These are phyloP conservation scores for Peucedramus taeniatus DNA, from an alignment of 2,113 vertebrate species.

Conservation along the genomic window DNA sequence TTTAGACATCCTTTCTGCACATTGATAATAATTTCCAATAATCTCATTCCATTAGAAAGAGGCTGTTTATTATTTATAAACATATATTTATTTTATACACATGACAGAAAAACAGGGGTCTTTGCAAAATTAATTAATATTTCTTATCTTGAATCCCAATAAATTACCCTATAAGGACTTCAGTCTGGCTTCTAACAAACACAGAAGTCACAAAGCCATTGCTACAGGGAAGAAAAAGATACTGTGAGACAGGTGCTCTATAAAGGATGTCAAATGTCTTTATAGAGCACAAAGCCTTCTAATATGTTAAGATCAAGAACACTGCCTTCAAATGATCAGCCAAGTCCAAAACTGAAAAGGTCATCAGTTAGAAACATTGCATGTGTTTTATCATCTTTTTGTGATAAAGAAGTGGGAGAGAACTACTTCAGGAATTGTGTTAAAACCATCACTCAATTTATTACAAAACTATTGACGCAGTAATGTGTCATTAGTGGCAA, in stretches of 20 bases:
- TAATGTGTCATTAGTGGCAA: conserved; percentile 20
- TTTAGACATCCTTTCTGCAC: background rate
- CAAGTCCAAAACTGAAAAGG: background rate
- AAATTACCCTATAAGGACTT: background rate
- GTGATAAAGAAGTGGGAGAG: background rate
- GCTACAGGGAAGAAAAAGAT: background rate
- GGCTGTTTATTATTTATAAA: background rate
- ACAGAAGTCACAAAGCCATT: background rate
- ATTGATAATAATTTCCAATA: background rate
- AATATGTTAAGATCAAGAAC: background rate
- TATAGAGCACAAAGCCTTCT: background rate
- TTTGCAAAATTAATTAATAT: background rate
- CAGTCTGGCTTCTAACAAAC: background rate
- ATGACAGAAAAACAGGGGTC: background rate
- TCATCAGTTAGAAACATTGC: background rate
- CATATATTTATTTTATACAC: no score
- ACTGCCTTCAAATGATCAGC: background rate
- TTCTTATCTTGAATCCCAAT: background rate
- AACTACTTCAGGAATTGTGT: background rate
- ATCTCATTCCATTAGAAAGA: background rate
- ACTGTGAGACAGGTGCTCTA: background rate
- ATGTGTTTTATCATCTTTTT: background rate
- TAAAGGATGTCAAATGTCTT: background rate
- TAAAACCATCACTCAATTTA: conserved; percentile 1
- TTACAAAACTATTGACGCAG: conserved; percentile 7